These are phyloP conservation scores for Sebastiscus albofasciatus DNA, from an alignment of 2,797 vertebrate species.

Conservation along the genomic window DNA sequence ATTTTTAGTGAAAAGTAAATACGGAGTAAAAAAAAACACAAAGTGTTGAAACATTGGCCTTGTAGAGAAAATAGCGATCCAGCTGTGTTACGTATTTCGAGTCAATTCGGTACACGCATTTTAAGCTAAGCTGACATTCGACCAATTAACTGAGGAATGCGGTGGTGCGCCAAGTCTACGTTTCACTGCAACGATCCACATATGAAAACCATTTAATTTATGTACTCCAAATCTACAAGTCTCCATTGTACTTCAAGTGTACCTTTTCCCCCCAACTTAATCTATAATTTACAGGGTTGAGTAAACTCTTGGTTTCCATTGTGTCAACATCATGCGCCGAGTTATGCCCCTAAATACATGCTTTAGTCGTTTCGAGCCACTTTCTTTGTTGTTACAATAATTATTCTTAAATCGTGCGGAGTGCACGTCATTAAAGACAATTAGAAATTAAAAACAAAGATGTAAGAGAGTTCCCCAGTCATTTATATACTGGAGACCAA, in stretches of 20 bases:
- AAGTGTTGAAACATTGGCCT: constrained; percentile 46
- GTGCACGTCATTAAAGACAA: constrained; percentile 54
- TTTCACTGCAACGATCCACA: constrained; percentile 60
- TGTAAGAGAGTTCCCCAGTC: constrained; percentile 9
- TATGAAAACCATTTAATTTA: constrained; percentile 75
- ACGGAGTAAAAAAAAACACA: background rate
- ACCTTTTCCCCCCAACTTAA: constrained; percentile 34
- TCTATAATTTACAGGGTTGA: constrained; percentile 64
- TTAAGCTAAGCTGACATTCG: constrained; percentile 60
- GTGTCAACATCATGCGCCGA: constrained; percentile 63
- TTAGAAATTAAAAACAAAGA: constrained; percentile 61
- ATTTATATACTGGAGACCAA: constrained; percentile 14
- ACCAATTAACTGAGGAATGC: constrained; percentile 70
- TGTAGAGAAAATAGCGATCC: constrained; percentile 36
- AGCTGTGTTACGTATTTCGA: constrained; percentile 53
- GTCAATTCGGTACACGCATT: constrained; percentile 41
- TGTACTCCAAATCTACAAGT: constrained; percentile 59
- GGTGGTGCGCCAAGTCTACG: constrained; percentile 46
- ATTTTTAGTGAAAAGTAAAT: constrained; percentile 30
- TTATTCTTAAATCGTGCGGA: constrained; percentile 59
- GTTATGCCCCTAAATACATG: constrained; percentile 61
- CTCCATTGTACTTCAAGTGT: constrained; percentile 56
- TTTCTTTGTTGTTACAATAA: constrained; percentile 59
- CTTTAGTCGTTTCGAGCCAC: constrained; percentile 49
- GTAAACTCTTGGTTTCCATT: constrained; percentile 67